Conservation (phyloP, 2,888 invertebrate species). For the Carabus problematicus region DNA sequence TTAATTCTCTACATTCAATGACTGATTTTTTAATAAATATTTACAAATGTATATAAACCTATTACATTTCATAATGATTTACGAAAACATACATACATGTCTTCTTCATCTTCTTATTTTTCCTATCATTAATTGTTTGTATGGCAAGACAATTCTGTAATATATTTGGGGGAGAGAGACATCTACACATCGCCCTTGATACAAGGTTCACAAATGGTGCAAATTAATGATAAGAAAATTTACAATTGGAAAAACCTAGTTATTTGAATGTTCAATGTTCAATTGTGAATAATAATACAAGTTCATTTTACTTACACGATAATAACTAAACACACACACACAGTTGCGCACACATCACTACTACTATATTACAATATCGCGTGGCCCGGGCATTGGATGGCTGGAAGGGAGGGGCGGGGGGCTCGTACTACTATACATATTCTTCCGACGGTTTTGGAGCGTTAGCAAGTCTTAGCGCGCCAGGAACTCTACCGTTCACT, state of each 20-base stretch:
- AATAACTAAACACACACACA: constrained; percentile 43
- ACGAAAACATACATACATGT: constrained; percentile 9
- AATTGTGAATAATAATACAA: constrained; percentile 20
- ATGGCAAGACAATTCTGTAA: constrained; percentile 54
- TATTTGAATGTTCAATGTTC: constrained; percentile 39
- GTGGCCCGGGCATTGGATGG: no score
- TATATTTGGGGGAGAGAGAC: constrained; percentile 43
- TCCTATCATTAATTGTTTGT: constrained; percentile 59
- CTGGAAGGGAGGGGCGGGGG: not conserved
- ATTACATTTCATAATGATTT: constrained; percentile 29
- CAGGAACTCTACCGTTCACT: constrained; percentile 74
- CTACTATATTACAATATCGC: constrained; percentile 42
- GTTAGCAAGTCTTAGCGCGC: constrained; percentile 77
- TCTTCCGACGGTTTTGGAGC: constrained; percentile 89
- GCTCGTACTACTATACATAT: constrained; percentile 70
- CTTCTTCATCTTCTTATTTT: constrained; percentile 1
- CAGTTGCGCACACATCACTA: constrained; percentile 29
- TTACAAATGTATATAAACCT: constrained; percentile 35
- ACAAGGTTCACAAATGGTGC: constrained; percentile 51
- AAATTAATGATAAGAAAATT: constrained; percentile 40
- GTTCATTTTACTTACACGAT: constrained; percentile 27
- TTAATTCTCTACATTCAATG: constrained; percentile 37
- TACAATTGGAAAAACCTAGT: constrained; percentile 47
- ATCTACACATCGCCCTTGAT: constrained; percentile 53
- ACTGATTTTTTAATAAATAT: constrained; percentile 42